phyloP scores from a whole-genome alignment of 30 jellyfish, hydroid and myxozoan species.

The Phacellophora camtschatica region DNA sequence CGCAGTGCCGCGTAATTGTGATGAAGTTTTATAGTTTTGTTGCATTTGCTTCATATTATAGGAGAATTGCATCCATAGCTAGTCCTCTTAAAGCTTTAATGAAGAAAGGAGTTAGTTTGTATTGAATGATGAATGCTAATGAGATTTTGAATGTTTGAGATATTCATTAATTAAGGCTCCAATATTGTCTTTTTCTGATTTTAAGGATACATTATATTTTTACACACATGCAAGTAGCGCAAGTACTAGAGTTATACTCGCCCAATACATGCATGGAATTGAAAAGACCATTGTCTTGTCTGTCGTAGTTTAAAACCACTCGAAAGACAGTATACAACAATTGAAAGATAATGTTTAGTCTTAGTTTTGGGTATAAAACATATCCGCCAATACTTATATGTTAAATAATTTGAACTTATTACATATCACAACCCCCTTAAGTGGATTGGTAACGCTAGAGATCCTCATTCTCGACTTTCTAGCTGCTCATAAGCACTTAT shows the following conservation, averaged over 20 bases:
- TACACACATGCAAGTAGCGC: conserved; percentile 40
- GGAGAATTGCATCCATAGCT: conserved; percentile 54
- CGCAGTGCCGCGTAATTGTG: conserved; percentile 24
- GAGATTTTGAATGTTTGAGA: conserved; percentile 48
- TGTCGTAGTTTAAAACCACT: conserved; percentile 22
- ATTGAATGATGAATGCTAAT: conserved; percentile 44
- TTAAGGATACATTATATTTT: neutral
- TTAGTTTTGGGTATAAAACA: conserved; percentile 53
- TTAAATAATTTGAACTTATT: conserved; percentile 14
- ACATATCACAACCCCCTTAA: conserved; percentile 60
- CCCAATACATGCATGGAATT: conserved; percentile 39
- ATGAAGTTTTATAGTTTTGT: conserved; percentile 41
- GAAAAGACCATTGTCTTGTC: conserved; percentile 55
- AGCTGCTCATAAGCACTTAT: conserved; percentile 42
- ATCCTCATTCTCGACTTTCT: conserved; percentile 41
- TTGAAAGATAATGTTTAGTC: conserved; percentile 28
- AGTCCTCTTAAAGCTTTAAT: conserved; percentile 27
- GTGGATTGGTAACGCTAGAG: conserved; percentile 53
- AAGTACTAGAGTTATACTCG: conserved; percentile 41
- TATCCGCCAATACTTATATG: conserved; percentile 56
- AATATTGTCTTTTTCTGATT: conserved; percentile 43
- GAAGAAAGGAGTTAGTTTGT: neutral
- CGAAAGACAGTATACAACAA: conserved; percentile 44
- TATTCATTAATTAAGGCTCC: conserved; percentile 51
- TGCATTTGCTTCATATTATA: conserved; percentile 36